These are phyloP conservation scores for Ursus arctos DNA, from an alignment of 2,113 vertebrate species.

Conservation along the genomic window DNA sequence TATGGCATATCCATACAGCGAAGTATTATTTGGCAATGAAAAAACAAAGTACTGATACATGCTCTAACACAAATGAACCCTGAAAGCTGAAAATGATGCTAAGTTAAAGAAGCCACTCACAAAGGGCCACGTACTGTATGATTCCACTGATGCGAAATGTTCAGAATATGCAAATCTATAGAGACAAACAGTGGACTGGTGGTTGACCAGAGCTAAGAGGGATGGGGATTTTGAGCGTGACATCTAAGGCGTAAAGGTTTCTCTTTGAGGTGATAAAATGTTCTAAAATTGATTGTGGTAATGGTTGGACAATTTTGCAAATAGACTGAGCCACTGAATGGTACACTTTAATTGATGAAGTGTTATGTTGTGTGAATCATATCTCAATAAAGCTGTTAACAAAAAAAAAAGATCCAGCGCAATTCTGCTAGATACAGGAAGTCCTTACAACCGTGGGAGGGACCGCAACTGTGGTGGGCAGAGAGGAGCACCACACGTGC, in stretches of 20 bases:
- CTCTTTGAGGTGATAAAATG: neutral
- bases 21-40: slow-evolving; percentile 17
- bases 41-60: neutral
- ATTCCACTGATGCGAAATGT: neutral
- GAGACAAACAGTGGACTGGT: neutral
- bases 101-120: neutral
- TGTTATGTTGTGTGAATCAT: neutral
- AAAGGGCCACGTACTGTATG: neutral
- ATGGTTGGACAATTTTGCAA: neutral
- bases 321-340: neutral
- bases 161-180: neutral
- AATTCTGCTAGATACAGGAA: neutral
- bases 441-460: neutral
- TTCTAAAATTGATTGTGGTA: neutral
- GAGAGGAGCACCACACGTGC: neutral
- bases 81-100: neutral
- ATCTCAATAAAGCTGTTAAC: neutral
- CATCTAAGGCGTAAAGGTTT: neutral
- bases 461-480: neutral
- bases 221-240: neutral
- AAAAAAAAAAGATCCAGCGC: neutral
- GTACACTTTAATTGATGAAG: neutral
- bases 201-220: neutral
- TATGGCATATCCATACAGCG: neutral
- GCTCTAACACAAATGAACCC: neutral